Percentiles rank a stretch among this genome's conserved stretches.
These are phyloP conservation scores for Ploceus nigricollis DNA, from an alignment of 2,113 vertebrate species.

Conservation along the genomic window DNA sequence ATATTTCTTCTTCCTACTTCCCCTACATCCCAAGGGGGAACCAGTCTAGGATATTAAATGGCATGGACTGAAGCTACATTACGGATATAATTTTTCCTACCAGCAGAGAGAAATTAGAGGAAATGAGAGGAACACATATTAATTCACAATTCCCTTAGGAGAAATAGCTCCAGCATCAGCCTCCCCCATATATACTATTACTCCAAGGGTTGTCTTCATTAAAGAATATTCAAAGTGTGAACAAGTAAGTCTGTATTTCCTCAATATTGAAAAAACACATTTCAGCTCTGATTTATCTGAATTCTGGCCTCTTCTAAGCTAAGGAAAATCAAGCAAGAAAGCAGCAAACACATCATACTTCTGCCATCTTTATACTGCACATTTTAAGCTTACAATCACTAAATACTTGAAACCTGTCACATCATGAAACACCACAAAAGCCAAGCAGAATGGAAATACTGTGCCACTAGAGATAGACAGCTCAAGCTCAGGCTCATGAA, in stretches of 20 bases:
- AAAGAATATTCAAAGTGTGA: slow-evolving; percentile 30
- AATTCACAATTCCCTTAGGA: slow-evolving; percentile 11
- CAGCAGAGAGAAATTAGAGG: background rate
- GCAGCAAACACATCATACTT: background rate
- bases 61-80: background rate
- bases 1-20: background rate
- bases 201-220: background rate
- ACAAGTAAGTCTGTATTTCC: slow-evolving; percentile 5
- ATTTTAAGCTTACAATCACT: background rate
- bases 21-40: background rate
- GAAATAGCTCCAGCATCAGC: background rate
- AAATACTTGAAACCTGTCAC: background rate
- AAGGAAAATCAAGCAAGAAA: background rate
- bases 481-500: background rate
- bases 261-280: background rate
- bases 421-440: background rate
- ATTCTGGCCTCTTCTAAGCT: background rate
- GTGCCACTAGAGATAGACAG: background rate
- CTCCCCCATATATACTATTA: background rate
- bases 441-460: background rate
- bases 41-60: background rate
- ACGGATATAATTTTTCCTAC: background rate
- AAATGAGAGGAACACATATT: background rate
- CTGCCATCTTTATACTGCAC: background rate
- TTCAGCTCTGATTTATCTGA: background rate